Conservation (phyloP, 1,140 invertebrate genomes). For the Penaeus japonicus region DNA sequence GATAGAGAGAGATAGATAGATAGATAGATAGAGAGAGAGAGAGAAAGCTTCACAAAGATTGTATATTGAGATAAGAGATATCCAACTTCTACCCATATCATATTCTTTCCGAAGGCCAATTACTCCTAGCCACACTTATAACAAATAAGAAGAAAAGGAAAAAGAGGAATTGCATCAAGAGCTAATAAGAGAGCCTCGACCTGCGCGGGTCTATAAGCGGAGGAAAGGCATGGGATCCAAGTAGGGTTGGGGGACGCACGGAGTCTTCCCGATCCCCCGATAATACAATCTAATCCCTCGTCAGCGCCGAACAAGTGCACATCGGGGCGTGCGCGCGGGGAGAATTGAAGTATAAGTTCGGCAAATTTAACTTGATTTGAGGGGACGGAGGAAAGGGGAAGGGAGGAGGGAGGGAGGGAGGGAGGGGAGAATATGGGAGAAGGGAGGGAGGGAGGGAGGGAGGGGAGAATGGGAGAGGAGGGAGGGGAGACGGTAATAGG, state of each 20-base stretch:
- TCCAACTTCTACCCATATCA: neutral
- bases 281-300: constrained; percentile 48
- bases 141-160: neutral
- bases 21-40: neutral
- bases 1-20: neutral
- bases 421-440: neutral
- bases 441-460: neutral
- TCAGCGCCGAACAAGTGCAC: constrained; percentile 41
- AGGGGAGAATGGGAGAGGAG: neutral
- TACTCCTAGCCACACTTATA: too few species aligned
- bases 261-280: neutral
- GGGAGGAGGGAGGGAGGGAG: neutral
- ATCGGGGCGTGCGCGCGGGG: constrained; percentile 15
- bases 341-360: neutral
- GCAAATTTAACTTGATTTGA: neutral
- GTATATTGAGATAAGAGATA: too few species aligned
- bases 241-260: neutral
- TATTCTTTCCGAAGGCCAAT: neutral
- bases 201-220: neutral
- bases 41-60: neutral
- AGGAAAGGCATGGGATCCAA: neutral
- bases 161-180: neutral
- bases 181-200: neutral
- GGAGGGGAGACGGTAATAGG: neutral
- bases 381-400: neutral